Evolutionary conservation across 2,797 vertebrate species (phyloP), one percentile per base, ranked within the genome.

Genomic region (Myotis planiceps): DNA sequence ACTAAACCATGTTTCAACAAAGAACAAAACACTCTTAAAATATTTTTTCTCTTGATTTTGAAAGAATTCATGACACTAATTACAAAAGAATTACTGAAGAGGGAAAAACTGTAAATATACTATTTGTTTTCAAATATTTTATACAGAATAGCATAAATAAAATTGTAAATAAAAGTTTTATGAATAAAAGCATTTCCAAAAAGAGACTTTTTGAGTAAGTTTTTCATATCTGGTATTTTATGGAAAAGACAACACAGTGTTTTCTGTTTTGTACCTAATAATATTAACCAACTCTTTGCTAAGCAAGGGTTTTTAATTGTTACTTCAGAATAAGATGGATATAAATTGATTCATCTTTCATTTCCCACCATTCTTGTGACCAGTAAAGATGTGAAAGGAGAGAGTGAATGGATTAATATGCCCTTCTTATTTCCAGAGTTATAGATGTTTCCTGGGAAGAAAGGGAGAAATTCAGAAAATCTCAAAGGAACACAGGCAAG

Each of bases 1-100:
- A 97, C 92, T 66, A 60, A 97, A 88, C 82, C 51, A 55, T 53
- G 9, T 97, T 98, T 98, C 81, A 97, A 94, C 88, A 98, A 97
- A 97, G 27, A 84, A 37, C 63, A 98, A 97, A 97, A 93, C 74
- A 92, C 37, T 88, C 29, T 37, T 92, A 51, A 95, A 93, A 45
- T 93, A 83, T 23, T n/a, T 97, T 96, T 92, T 60, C 25, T 94
- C 69, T 88, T 47, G 81, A n/a, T 96, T 98, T 97, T 84, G 53
- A 92, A 97, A 96, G 49, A 90, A 80, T 94, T 96, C 76, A 29
- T 93, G 90, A 94, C 58, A 84, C 3, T 95, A 97, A 96, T 86
- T 95, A 3, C 9, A 83, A 90, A 96, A 91, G n/a, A 97, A 96
- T 95, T 90, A 93, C 27, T 63, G 29, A 83, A 94, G 25, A 34